Conservation (phyloP, 2,888 invertebrate species). For the Vanessa cardui region DNA sequence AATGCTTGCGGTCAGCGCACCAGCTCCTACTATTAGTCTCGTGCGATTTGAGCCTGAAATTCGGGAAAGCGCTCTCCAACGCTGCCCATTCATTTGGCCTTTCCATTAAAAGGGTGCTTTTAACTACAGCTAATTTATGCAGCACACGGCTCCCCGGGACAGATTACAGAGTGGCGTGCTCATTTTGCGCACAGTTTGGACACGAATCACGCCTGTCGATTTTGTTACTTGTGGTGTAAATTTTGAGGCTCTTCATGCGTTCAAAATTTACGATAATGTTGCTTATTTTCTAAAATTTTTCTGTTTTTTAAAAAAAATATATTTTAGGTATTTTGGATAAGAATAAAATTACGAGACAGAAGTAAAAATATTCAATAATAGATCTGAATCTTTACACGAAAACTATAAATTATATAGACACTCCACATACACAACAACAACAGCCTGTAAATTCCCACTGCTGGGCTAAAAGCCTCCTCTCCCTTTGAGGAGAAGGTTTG, state of each 20-base stretch:
- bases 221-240: slow-evolving; percentile 18
- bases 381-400: too few species aligned
- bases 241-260: slow-evolving; percentile 13
- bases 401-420: too few species aligned
- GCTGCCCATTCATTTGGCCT: slow-evolving; percentile 73
- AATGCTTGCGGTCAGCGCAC: slow-evolving; percentile 39
- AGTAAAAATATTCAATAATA: too few species aligned
- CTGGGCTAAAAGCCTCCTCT: too few species aligned
- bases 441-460: too few species aligned
- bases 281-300: too few species aligned
- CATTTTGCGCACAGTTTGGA: slow-evolving; percentile 42
- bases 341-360: too few species aligned
- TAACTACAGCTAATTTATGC: slow-evolving; percentile 80
- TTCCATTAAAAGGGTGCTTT: slow-evolving; percentile 78
- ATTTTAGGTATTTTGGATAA: too few species aligned
- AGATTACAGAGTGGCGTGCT: slow-evolving; percentile 76
- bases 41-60: slow-evolving; percentile 40
- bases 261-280: not conserved
- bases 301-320: too few species aligned
- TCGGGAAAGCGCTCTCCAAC: slow-evolving; percentile 33
- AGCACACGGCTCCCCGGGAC: slow-evolving; percentile 72
- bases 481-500: too few species aligned
- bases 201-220: slow-evolving; percentile 21
- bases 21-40: slow-evolving; percentile 38
- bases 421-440: too few species aligned